Evolutionary conservation across 2,888 invertebrate species (phyloP), one percentile per base, ranked within the genome.

Genomic region (Aethes cnicana): DNA sequence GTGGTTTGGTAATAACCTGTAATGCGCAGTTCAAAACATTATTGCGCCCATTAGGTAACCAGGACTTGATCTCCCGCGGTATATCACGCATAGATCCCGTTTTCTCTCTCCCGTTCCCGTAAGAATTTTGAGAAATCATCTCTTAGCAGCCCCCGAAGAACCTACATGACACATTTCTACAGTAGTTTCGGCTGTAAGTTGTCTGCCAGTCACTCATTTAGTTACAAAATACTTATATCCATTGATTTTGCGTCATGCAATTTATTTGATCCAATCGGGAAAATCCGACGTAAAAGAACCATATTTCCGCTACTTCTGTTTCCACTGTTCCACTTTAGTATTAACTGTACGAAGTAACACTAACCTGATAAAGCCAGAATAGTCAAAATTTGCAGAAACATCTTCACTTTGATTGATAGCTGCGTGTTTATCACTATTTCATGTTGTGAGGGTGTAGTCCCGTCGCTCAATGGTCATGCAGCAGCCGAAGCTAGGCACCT

Each of bases 401-500:
- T 53, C 32, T 47, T 53, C 36, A 42, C 41, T 42, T 21, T 18
- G 25, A 17, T 39, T 26, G 7, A 17, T 16, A n/a, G 16, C 20
- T n/a, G 16, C 18, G 28, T n/a, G n/a, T 32, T 32, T 43, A 32
- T 36, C 46, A 41, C 39, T 53, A 42, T 28, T 33, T 53, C 47
- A 53, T 53, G 32, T 42, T 26, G 21, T 42, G 35, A 37, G 37
- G 47, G 41, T 53, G 41, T 36, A 16, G 33, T 26, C 46, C 14
- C 44, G 52, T 18, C 52, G 52, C 44, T 18, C 32, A 35, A 35
- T 52, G 46, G 46, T 33, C 52, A 11, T 52, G 52, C 52, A 52
- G 48, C 11, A 26, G 36, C 47, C 32, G 44, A 58, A 53, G 36
- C 57, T 52, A 58, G 56, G 59, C 65, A 72, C 72, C 73, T 78